Conservation (phyloP, 1,140 invertebrate species). For the Mycetomoellerius zeteki region DNA sequence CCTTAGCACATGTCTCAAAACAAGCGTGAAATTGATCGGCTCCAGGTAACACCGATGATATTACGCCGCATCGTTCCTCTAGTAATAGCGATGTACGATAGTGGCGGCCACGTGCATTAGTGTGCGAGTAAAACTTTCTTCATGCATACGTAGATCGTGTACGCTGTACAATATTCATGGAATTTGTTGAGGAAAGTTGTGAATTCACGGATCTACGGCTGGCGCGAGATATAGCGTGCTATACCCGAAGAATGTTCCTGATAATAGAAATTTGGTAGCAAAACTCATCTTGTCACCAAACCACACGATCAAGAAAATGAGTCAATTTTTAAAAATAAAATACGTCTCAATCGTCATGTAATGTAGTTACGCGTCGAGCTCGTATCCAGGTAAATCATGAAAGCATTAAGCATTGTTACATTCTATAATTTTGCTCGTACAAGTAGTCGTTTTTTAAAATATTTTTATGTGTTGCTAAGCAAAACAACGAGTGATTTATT, state of each 20-base stretch:
- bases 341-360: not conserved
- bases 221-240: not conserved
- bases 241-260: conserved; percentile 42
- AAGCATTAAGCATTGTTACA: no score
- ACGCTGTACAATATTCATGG: conserved; percentile 77
- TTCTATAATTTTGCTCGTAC: no score
- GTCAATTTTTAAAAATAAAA: not conserved
- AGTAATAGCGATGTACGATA: conserved; percentile 69
- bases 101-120: conserved; percentile 16
- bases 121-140: conserved; percentile 73
- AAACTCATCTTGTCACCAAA: not conserved
- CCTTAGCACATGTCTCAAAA: conserved; percentile 8
- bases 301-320: no score
- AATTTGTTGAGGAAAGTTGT: conserved; percentile 75
- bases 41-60: conserved; percentile 50
- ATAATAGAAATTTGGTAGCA: conserved; percentile 50
- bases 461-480: no score
- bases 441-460: no score
- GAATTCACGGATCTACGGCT: conserved; percentile 31
- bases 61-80: conserved; percentile 50
- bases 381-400: no score
- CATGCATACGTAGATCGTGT: conserved; percentile 72
- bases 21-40: conserved; percentile 51
- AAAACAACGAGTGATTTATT: no score
- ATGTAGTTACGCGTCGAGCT: not conserved